Evolutionary conservation across 2,888 invertebrate genomes (phyloP), one percentile per base, ranked within the genome.

Genomic region (Tridacna crocea): DNA sequence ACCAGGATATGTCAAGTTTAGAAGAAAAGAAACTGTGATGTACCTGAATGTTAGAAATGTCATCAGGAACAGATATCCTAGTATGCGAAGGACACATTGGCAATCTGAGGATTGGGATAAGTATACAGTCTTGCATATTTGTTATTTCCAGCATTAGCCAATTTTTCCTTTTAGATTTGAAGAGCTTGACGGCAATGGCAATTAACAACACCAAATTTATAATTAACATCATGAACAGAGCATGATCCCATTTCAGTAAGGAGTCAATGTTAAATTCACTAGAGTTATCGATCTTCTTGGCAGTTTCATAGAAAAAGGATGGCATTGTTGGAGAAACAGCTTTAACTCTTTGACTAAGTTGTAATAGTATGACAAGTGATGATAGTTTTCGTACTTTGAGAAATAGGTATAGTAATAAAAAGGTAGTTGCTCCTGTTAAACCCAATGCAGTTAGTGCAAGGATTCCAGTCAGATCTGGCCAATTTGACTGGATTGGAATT

Each of bases 401-500:
- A 26, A 70, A 72, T 17, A 63, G 51, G 46, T 55, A 72, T 58
- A 46, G 36, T 10, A 77, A 19, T 46, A 55, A 55, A 13, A 77
- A 17, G 3, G 60, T 22, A 12, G 60, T n/a, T 47, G 24, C 24
- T 46, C 55, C 58, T 13, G 46, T 72, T 46, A 77, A 46, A 12
- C 27, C 36, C 46, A 58, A 27, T 46, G 70, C 48, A 47, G 27
- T 26, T 12, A 78, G 10, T 13, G 72, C 24, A 2, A 78, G 36
- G 63, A 78, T 72, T 19, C 36, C 78, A 55, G 73, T 74, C n/a
- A 74, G 26, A 75, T 79, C 79, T n/a, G 68, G 79, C 74, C 75
- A 79, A 0, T 24, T 15, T 60, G 66, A 51, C n/a, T 74, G 58
- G 24, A 79, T 19, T 17, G 48, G 26, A 26, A 79, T 66, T 66